Percentiles rank a stretch among this genome's conserved stretches.
These are phyloP conservation scores for Dioctria linearis DNA, from an alignment of 2,888 invertebrate species.

Conservation along the genomic window DNA sequence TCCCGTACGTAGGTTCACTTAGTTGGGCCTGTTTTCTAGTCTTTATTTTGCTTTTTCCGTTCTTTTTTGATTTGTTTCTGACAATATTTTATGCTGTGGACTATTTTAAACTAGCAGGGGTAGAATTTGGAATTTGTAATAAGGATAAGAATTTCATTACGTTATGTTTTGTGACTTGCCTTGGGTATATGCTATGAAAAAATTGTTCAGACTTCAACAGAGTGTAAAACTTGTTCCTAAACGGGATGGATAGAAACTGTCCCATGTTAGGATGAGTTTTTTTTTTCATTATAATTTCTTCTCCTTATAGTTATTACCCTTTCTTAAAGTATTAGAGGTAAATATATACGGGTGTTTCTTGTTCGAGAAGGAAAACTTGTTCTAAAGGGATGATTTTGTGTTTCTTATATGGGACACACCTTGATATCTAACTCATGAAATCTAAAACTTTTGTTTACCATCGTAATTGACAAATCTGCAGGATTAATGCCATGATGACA, in stretches of 20 bases:
- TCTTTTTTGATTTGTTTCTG: conserved; percentile 38
- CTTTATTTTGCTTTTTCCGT: neutral
- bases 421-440: conserved; percentile 25
- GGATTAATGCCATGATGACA: conserved; percentile 39
- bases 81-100: conserved; percentile 23
- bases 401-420: conserved; percentile 34
- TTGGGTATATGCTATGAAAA: neutral
- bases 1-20: neutral
- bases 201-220: neutral
- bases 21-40: neutral
- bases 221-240: conserved; percentile 43
- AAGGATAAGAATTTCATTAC: conserved; percentile 40
- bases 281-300: neutral
- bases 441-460: conserved; percentile 30
- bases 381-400: conserved; percentile 2
- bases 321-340: conserved; percentile 17
- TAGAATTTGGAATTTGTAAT: conserved; percentile 40
- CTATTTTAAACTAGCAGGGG: conserved; percentile 30
- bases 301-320: neutral
- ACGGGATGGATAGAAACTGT: conserved; percentile 30
- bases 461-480: conserved; percentile 31
- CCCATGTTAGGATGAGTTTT: conserved; percentile 18
- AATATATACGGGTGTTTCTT: conserved; percentile 17
- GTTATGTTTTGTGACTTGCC: neutral
- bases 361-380: conserved; percentile 14